Percentiles rank a stretch among this genome's conserved stretches.
These are phyloP conservation scores for Abrostola triplasia DNA, from an alignment of 2,888 invertebrate species.

Conservation along the genomic window DNA sequence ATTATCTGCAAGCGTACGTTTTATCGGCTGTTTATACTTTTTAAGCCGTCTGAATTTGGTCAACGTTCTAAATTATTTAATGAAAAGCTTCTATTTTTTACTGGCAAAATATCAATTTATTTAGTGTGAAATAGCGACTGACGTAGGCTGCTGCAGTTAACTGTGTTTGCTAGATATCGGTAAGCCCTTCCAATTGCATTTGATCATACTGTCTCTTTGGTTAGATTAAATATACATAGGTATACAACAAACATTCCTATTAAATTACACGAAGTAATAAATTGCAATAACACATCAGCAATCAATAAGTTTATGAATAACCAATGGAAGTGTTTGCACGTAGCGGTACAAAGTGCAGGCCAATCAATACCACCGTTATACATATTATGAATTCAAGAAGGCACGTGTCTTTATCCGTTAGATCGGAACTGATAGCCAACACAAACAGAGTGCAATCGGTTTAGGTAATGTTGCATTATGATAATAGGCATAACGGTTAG, in stretches of 20 bases:
- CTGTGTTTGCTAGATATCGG: no score
- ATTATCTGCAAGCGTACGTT: constrained; percentile 13
- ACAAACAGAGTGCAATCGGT: constrained; percentile 31
- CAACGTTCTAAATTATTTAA: constrained; percentile 1
- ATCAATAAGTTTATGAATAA: constrained; percentile 18
- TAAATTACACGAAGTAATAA: background rate
- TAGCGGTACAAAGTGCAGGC: constrained; percentile 54
- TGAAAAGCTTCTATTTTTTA: no score
- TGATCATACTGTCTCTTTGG: background rate
- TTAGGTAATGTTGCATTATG: constrained; percentile 39
- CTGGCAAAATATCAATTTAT: background rate
- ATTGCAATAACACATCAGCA: background rate
- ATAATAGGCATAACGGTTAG: constrained; percentile 24
- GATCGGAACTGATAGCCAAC: constrained; percentile 28
- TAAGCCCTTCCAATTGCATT: no score
- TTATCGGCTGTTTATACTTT: constrained; percentile 16
- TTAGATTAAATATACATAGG: no score
- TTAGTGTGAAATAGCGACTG: background rate
- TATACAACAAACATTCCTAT: no score
- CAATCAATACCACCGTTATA: constrained; percentile 64
- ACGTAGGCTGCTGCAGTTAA: no score
- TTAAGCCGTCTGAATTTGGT: constrained; percentile 5
- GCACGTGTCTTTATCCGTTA: constrained; percentile 52
- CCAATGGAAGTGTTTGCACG: constrained; percentile 10
- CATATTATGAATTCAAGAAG: constrained; percentile 61